phyloP scores from a whole-genome alignment of 2,113 vertebrate genomes.

The Passer domesticus region DNA sequence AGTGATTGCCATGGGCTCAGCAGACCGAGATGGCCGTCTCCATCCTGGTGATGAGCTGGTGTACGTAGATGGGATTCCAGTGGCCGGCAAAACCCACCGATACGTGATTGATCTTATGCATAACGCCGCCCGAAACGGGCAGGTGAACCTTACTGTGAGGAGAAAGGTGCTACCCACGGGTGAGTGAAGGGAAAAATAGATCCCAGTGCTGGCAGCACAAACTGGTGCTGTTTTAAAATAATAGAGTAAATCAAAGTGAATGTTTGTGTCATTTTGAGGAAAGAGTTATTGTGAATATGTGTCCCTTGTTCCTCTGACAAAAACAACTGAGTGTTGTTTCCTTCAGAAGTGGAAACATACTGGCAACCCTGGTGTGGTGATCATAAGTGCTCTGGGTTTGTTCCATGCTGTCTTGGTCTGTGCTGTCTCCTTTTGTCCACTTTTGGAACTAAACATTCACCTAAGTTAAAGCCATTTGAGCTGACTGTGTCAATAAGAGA shows the following conservation, averaged over 20 bases:
- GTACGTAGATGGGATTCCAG: slow-evolving; percentile 92
- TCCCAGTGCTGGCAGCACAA: background rate
- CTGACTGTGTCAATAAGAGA: background rate
- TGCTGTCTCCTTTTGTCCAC: background rate
- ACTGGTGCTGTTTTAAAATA: background rate
- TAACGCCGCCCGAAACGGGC: slow-evolving; percentile 90
- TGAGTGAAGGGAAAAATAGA: slow-evolving; percentile 54
- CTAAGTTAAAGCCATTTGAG: background rate
- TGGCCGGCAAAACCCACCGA: slow-evolving; percentile 94
- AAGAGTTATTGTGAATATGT: background rate
- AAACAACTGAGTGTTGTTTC: background rate
- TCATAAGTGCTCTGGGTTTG: slow-evolving; percentile 24
- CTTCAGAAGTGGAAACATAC: background rate
- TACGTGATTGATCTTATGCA: slow-evolving; percentile 99
- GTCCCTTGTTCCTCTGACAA: background rate
- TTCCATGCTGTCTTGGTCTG: slow-evolving; percentile 25
- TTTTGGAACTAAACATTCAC: background rate
- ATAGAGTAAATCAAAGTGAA: background rate
- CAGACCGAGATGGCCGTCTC: slow-evolving; percentile 92
- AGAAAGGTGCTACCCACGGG: slow-evolving; percentile 86
- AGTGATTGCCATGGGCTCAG: slow-evolving; percentile 96
- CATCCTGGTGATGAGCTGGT: slow-evolving; percentile 95
- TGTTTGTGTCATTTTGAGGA: background rate
- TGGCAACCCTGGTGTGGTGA: background rate
- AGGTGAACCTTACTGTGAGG: slow-evolving; percentile 94